phyloP scores from a whole-genome alignment of 2,888 invertebrate species.

The Periphyllus acericola region DNA sequence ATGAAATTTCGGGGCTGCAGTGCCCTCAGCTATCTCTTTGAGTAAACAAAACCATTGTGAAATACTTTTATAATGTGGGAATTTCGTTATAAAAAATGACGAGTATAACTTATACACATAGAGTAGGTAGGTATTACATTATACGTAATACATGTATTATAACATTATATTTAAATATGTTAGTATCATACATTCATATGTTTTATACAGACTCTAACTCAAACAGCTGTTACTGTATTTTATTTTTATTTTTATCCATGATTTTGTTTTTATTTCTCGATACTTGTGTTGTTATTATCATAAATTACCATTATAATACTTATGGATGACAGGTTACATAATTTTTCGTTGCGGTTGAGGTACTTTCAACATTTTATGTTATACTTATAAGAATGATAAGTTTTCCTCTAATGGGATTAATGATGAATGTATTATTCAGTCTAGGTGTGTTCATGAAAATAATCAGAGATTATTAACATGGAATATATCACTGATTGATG shows the following conservation, averaged over 20 bases:
- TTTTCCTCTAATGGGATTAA: slow-evolving; percentile 13
- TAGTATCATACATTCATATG: neutral
- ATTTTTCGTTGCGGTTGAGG: neutral
- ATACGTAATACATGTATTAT: neutral
- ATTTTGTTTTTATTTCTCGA: neutral
- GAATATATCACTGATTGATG: slow-evolving; percentile 45
- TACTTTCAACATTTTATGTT: neutral
- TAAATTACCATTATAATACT: slow-evolving; percentile 34
- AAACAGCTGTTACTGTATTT: neutral
- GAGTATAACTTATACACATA: neutral
- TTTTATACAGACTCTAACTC: neutral
- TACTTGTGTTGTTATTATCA: slow-evolving; percentile 5
- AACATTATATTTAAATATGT: neutral
- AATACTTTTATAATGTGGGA: no score
- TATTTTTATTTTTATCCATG: neutral
- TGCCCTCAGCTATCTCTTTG: no score
- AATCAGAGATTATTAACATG: slow-evolving; percentile 7
- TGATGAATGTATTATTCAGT: slow-evolving; percentile 30
- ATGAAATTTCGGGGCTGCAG: no score
- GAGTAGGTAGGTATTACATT: neutral
- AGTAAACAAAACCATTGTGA: no score
- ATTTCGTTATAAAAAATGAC: neutral
- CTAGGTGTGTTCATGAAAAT: slow-evolving; percentile 14
- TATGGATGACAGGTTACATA: slow-evolving; percentile 10
- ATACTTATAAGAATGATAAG: neutral